These are phyloP conservation scores for Heptranchias perlo DNA, from an alignment of 2,113 vertebrate species.

Conservation along the genomic window DNA sequence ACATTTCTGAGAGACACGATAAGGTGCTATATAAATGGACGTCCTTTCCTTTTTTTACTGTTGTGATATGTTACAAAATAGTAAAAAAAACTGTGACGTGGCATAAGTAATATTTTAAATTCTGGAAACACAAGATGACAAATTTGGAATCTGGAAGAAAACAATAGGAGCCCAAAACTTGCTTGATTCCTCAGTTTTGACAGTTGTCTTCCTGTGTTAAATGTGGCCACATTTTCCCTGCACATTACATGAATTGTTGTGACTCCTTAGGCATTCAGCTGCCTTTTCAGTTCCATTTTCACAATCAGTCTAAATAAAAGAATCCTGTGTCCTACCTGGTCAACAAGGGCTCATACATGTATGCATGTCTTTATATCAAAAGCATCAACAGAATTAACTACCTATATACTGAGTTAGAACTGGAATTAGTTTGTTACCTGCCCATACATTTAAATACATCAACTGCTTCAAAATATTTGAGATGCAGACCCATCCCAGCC, in stretches of 20 bases:
- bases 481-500: neutral
- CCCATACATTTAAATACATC: neutral
- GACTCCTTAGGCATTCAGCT: too few species aligned
- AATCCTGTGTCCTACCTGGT: neutral
- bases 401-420: neutral
- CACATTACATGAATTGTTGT: neutral
- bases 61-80: neutral
- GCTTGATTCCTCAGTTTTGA: neutral
- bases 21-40: neutral
- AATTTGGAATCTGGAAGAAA: neutral
- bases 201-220: neutral
- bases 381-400: neutral
- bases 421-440: neutral
- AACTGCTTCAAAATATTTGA: neutral
- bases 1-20: neutral
- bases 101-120: neutral
- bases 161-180: neutral
- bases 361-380: neutral
- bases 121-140: neutral
- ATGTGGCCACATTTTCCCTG: neutral
- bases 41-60: neutral
- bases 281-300: neutral
- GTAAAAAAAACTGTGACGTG: neutral
- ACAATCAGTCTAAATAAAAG: neutral
- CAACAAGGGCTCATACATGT: neutral